These are phyloP conservation scores for Leptinotarsa juncta DNA, from an alignment of 2,888 invertebrate species.

Conservation along the genomic window DNA sequence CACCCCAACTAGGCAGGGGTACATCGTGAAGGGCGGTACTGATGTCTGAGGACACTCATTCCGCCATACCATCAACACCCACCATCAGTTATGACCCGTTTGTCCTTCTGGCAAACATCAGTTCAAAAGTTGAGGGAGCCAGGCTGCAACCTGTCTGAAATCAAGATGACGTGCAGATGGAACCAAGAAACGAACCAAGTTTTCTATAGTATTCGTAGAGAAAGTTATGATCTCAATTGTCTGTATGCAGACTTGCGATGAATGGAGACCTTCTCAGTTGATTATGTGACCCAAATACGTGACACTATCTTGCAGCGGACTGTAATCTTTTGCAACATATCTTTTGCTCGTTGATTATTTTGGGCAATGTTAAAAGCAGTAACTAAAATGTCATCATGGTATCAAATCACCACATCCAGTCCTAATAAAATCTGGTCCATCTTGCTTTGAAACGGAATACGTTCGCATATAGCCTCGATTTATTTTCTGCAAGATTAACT, in stretches of 20 bases:
- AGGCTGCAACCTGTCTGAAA: too few species aligned
- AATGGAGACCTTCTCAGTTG: not conserved
- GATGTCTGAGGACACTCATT: too few species aligned
- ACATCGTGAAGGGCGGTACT: too few species aligned
- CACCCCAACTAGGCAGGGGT: too few species aligned
- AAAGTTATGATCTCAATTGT: slow-evolving; percentile 32
- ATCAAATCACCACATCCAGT: slow-evolving; percentile 23
- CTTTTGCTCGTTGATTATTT: not conserved
- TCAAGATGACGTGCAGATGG: too few species aligned
- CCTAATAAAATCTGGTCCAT: slow-evolving; percentile 37
- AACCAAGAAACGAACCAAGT: slow-evolving; percentile 40
- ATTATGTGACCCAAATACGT: not conserved
- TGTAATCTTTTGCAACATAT: slow-evolving; percentile 8
- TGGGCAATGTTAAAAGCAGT: slow-evolving; percentile 2
- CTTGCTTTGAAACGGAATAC: too few species aligned
- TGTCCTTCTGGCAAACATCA: too few species aligned
- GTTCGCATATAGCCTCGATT: slow-evolving; percentile 31
- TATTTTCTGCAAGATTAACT: slow-evolving; percentile 27
- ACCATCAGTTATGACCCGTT: too few species aligned
- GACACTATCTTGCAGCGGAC: not conserved
- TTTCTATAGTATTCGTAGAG: slow-evolving; percentile 32
- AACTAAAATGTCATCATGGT: slow-evolving; percentile 27
- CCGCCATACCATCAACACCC: too few species aligned
- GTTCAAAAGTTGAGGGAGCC: too few species aligned
- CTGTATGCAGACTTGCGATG: not conserved